Base-by-base conservation (phyloP, 2,113 vertebrate species). In the Oriolus oriolus region DNA sequence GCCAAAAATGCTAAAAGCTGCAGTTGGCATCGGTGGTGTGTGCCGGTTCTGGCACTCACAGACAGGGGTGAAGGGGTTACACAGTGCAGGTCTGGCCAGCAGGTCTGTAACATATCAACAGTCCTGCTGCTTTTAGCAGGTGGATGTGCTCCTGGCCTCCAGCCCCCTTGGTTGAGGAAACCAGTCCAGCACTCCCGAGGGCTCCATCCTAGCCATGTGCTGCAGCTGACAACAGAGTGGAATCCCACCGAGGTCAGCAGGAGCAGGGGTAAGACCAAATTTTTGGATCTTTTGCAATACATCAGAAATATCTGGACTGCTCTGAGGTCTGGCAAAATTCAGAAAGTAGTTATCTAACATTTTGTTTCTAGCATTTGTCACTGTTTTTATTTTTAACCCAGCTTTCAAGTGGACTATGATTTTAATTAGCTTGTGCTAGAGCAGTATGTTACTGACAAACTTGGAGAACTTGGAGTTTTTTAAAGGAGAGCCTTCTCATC, bases 201-300 rank as follows among this genome's bases (percentile, higher is more conserved):
- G 33, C 17, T 79, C 27, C 24, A 64, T 19, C n/a, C 9, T 54
- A 74, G 16, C 8, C n/a, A 6, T 0, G 1, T 17, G 33, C 3
- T 64, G 52, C 56, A 75, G 44, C 11, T 66, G n/a, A 11, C 18
- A 31, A 13, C 0, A 4, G 22, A 77, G 35, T 33, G 4, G 19
- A 73, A 27, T 57, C 47, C 45, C 45, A 45, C 10, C 0, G 0
- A 64, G 20, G 18, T 26, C 2, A 0, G 4, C 41, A 52, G 65
- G 16, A 90, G 8, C 12, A n/a, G 19, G 4, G 2, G 3, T 22
- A 39, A 77, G 16, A 59, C 11, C 23, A n/a, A 28, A 47, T 59
- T 84, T 26, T 26, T 9, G 35, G 20, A 24, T n/a, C 22, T 56
- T 60, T 75, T 84, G 15, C 31, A 56, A 23, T 33, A 11, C 16